phyloP scores from a whole-genome alignment of 2,888 invertebrate genomes.

The Cryptus viduatorius region DNA sequence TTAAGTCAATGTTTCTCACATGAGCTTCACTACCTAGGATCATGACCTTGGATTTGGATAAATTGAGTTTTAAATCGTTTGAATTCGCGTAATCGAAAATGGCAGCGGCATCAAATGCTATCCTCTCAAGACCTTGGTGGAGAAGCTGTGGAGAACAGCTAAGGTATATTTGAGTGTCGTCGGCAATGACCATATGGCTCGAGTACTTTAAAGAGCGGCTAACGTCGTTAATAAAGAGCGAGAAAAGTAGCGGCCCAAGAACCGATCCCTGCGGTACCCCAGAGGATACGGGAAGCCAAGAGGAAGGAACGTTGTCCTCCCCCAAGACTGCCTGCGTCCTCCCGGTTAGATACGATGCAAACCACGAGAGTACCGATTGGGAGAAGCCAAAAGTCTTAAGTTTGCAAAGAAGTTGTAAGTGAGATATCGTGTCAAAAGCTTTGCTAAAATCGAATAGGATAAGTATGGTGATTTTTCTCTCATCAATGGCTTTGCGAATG shows the following conservation, averaged over 20 bases:
- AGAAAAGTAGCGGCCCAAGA: not conserved
- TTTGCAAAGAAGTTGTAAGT: not conserved
- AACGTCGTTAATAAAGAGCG: not conserved
- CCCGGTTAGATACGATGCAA: not conserved
- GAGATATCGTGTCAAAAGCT: constrained; percentile 17
- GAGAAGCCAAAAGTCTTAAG: not conserved
- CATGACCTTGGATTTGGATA: not conserved
- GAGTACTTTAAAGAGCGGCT: not conserved
- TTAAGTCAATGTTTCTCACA: not conserved
- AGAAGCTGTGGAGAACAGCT: not conserved
- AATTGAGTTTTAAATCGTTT: not conserved
- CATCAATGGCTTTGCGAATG: constrained; percentile 17
- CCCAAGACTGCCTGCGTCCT: no score
- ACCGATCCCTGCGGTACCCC: not conserved
- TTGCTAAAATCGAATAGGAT: constrained; percentile 43
- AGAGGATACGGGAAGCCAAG: not conserved
- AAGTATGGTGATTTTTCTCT: constrained; percentile 23
- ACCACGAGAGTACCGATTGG: not conserved
- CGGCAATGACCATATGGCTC: not conserved
- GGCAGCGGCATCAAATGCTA: not conserved
- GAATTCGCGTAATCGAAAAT: not conserved
- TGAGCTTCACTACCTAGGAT: not conserved
- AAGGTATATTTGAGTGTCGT: not conserved
- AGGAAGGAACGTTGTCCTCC: no score
- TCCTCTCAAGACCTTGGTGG: not conserved